These are phyloP conservation scores for Oreochromis tanganicae DNA, from an alignment of 2,113 vertebrate species.

Conservation along the genomic window DNA sequence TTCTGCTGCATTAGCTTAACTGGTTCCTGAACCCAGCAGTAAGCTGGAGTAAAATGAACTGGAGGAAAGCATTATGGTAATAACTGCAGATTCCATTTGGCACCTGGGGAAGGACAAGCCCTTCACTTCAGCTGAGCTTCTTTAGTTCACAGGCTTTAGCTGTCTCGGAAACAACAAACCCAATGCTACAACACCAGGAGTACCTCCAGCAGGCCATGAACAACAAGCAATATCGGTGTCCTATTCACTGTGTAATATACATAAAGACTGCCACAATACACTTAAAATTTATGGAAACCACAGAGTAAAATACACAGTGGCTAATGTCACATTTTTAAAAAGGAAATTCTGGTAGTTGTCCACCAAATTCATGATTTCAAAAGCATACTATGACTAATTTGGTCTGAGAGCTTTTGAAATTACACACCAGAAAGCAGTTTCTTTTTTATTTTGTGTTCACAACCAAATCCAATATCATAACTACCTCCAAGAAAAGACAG, in stretches of 20 bases:
- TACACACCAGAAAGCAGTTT: background rate
- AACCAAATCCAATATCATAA: background rate
- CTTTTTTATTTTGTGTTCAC: background rate
- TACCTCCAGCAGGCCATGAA: background rate
- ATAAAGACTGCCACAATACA: background rate
- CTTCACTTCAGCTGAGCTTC: constrained; percentile 18
- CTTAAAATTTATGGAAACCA: background rate
- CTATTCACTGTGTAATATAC: background rate
- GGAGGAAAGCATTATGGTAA: constrained; percentile 38
- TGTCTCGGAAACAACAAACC: background rate
- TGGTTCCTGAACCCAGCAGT: constrained; percentile 49
- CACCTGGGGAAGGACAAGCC: constrained; percentile 36
- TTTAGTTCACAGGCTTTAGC: background rate
- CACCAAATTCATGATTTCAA: background rate
- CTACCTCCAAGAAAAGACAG: background rate
- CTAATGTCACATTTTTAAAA: background rate
- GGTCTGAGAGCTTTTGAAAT: background rate
- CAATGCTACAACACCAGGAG: background rate
- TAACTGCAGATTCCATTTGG: constrained; percentile 40
- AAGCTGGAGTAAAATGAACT: constrained; percentile 42
- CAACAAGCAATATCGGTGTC: background rate
- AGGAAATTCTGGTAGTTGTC: background rate
- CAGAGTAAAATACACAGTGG: background rate
- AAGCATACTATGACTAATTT: background rate
- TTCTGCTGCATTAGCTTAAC: background rate